These are phyloP conservation scores for Trissoscelio sp. DNA, from an alignment of 2,888 invertebrate genomes.

Conservation along the genomic window DNA sequence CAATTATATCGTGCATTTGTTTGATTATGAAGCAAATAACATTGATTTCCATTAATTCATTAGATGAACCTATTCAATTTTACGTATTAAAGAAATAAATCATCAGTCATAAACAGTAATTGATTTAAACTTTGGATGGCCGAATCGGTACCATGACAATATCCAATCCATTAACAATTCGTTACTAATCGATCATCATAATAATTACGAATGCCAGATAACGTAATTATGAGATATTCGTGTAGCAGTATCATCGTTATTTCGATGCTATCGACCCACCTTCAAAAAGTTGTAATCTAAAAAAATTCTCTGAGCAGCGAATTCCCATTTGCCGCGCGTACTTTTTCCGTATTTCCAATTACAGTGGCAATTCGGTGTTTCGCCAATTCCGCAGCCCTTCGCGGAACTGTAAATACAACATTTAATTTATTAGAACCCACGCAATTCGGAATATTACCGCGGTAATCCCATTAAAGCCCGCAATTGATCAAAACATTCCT, in stretches of 20 bases:
- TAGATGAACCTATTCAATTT: too few relatives aligned
- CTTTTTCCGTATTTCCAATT: constrained; percentile 40
- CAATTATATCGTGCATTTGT: too few relatives aligned
- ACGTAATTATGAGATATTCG: constrained; percentile 31
- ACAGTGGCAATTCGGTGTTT: constrained; percentile 25
- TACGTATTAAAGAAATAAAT: too few relatives aligned
- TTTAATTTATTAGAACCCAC: constrained; percentile 57
- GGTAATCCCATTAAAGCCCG: constrained; percentile 52
- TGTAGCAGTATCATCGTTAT: background rate
- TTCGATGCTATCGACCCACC: constrained; percentile 19
- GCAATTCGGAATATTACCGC: constrained; percentile 56
- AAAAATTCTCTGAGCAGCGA: constrained; percentile 20
- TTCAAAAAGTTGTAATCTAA: constrained; percentile 30
- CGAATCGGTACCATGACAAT: background rate
- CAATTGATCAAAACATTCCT: constrained; percentile 59
- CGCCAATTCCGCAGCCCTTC: constrained; percentile 6
- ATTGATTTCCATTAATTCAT: too few relatives aligned
- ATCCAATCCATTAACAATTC: constrained; percentile 18
- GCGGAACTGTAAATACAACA: constrained; percentile 47
- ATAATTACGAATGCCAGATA: background rate
- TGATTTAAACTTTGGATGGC: background rate
- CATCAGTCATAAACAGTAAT: constrained; percentile 1
- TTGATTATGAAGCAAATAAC: too few relatives aligned
- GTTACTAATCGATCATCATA: constrained; percentile 19
- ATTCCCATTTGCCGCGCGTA: constrained; percentile 25